These are phyloP conservation scores for Peucedramus taeniatus DNA, from an alignment of 2,113 vertebrate species.

Conservation along the genomic window DNA sequence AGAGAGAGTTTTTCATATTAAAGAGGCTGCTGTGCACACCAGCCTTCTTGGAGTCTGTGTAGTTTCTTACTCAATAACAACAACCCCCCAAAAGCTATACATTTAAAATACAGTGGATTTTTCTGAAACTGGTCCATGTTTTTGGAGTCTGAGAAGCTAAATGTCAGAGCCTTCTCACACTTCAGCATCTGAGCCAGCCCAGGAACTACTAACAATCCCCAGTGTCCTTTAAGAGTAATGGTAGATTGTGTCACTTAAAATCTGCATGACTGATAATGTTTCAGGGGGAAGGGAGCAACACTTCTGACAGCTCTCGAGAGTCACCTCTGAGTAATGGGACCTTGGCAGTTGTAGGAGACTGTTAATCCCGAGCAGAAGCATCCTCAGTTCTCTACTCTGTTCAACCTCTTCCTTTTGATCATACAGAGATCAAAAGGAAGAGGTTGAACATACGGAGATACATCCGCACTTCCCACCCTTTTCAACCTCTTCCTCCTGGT, in stretches of 20 bases:
- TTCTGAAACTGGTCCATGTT: not conserved
- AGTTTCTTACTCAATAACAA: too few relatives aligned
- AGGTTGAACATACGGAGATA: too few relatives aligned
- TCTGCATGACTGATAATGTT: not conserved
- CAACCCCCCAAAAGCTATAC: not conserved
- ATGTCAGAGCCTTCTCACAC: not conserved
- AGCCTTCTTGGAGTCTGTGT: too few relatives aligned
- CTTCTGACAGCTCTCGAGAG: not conserved
- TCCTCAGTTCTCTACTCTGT: not conserved
- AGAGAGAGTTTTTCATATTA: too few relatives aligned
- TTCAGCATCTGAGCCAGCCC: not conserved
- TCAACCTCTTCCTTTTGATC: not conserved
- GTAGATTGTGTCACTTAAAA: not conserved
- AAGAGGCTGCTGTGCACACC: too few relatives aligned
- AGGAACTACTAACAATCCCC: not conserved
- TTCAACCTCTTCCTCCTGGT: not conserved
- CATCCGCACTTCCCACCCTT: not conserved
- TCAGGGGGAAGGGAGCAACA: not conserved
- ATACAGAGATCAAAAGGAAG: too few relatives aligned
- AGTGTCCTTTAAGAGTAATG: not conserved
- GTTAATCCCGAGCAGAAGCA: not conserved
- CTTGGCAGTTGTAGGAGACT: not conserved
- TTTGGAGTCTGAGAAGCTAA: not conserved
- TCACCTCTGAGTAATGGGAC: not conserved
- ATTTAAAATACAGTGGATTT: not conserved